phyloP scores from a whole-genome alignment of 2,888 invertebrate genomes.

The Apotomis capreana region DNA sequence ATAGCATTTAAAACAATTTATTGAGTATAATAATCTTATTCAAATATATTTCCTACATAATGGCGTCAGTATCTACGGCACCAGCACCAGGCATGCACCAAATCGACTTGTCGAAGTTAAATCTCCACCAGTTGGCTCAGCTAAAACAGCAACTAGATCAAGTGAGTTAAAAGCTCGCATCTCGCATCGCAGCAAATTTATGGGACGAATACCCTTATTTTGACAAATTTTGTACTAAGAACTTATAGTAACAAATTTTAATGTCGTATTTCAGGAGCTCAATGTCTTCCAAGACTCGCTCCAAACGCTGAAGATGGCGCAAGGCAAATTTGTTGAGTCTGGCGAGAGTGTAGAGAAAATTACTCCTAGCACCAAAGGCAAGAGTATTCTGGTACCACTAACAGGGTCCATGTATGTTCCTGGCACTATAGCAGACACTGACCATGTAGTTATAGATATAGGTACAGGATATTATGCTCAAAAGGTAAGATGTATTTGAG shows the following conservation, averaged over 20 bases:
- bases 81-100: conserved; percentile 88
- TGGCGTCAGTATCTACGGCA: conserved; percentile 85
- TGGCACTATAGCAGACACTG: conserved; percentile 92
- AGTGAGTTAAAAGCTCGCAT: conserved; percentile 68
- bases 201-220: background rate
- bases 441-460: conserved; percentile 96
- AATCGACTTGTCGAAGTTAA: conserved; percentile 91
- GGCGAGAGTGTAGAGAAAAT: conserved; percentile 92
- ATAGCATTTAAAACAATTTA: conserved; percentile 17
- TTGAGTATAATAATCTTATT: background rate
- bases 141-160: conserved; percentile 94
- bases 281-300: conserved; percentile 95
- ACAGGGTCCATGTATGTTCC: conserved; percentile 99
- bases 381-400: conserved; percentile 95
- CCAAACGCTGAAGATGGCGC: conserved; percentile 94
- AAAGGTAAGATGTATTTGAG: conserved; percentile 84
- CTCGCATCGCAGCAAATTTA: conserved; percentile 9
- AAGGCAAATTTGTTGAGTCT: conserved; percentile 94
- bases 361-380: conserved; percentile 89
- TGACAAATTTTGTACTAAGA: background rate
- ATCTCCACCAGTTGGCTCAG: conserved; percentile 90
- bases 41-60: conserved; percentile 57
- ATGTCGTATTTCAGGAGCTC: conserved; percentile 86
- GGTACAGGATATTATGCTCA: conserved; percentile 99
- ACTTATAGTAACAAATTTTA: background rate